Evolutionary conservation across 2,113 vertebrate genomes (phyloP), one percentile per base, ranked within the genome.

Genomic region (Hystrix cristata): DNA sequence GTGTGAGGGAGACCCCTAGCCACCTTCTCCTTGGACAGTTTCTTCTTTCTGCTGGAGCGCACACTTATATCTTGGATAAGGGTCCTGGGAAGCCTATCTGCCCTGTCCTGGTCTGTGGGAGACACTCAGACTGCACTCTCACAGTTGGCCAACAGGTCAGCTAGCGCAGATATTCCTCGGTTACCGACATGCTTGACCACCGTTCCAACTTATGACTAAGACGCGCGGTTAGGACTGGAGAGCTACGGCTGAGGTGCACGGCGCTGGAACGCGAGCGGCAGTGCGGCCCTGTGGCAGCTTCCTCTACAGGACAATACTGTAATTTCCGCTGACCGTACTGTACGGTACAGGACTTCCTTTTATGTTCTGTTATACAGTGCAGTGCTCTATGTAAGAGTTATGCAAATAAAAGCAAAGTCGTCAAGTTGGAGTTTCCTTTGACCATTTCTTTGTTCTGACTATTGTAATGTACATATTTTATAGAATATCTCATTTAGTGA

Each of bases 21-120:
- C 1, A 0, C 14, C 80, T 92, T 87, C 13, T 87, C 74, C 60
- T 94, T 92, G 38, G 27, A 71, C 69, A 90, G 80, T 29, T 14
- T 57, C 53, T 19, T 94, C 27, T 59, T 87, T 94, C 76, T 95
- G 43, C n/a, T 87, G 14, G 51, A 86, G 78, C 31, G 84, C 1
- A 76, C 59, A 92, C n/a, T 94, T 51, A 65, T 74, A 51, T 82
- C 87, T 87, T 92, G 71, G 59, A 38, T 29, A 83, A 29, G 5
- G 34, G 7, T 64, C 55, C 38, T 27, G 10, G n/a, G 62, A 94
- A 83, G 31, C 79, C 79, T 74, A 83, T n/a, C 82, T 78, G 82
- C 87, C 10, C 9, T 53, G 18, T 69, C 18, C 38, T 74, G 8
- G 62, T 78, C 95, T 90, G 7, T 74, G 23, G 71, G 55, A 93